Conservation (phyloP, 1,140 invertebrate species). For the Globodera rostochiensis region DNA sequence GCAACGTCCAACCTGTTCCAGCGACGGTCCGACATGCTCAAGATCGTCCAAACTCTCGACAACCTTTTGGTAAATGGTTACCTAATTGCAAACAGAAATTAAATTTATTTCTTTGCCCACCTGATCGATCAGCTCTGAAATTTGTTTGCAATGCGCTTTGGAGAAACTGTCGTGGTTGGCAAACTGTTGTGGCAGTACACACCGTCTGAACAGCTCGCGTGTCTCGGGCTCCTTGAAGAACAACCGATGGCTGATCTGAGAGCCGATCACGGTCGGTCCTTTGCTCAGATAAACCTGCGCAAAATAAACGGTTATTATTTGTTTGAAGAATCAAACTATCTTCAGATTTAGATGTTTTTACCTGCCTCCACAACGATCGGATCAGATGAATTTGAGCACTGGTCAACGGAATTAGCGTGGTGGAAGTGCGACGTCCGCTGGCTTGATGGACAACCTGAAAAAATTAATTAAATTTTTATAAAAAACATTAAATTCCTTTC, state of each 20-base stretch:
- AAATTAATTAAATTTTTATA: constrained; percentile 7
- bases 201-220: constrained; percentile 59
- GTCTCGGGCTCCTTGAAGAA: constrained; percentile 63
- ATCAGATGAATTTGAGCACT: constrained; percentile 62
- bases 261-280: constrained; percentile 64
- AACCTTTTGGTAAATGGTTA: constrained; percentile 43
- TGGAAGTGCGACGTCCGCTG: constrained; percentile 58
- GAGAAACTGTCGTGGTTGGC: constrained; percentile 61
- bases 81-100: constrained; percentile 19
- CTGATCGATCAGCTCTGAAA: constrained; percentile 62
- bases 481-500: neutral
- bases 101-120: constrained; percentile 24
- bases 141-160: constrained; percentile 58
- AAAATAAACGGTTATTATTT: neutral
- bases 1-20: constrained; percentile 56
- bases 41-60: constrained; percentile 63
- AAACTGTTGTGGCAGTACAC: constrained; percentile 51
- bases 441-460: constrained; percentile 54
- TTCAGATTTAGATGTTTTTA: neutral
- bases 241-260: constrained; percentile 58
- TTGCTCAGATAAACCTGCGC: constrained; percentile 55
- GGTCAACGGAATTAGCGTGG: constrained; percentile 62
- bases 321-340: neutral
- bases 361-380: constrained; percentile 61
- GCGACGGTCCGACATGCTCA: constrained; percentile 50